phyloP scores from a whole-genome alignment of 2,113 vertebrate genomes.

The Gavia stellata region DNA sequence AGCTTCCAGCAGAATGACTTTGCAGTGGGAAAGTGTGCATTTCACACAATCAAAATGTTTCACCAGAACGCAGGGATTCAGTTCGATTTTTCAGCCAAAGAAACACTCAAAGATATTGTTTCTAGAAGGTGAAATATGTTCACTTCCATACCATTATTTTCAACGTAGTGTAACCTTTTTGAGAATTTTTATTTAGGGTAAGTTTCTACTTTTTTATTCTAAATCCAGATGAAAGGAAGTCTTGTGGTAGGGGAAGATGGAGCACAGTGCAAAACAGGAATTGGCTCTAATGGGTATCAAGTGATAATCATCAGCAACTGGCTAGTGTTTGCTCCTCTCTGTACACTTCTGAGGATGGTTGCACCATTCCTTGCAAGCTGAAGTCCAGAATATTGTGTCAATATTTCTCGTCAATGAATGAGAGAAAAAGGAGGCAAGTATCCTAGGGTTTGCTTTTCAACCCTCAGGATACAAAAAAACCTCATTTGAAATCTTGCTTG shows the following conservation, averaged over 20 bases:
- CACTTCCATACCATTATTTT: not conserved
- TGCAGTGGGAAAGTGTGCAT: not conserved
- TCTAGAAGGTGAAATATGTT: not conserved
- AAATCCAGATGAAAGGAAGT: not conserved
- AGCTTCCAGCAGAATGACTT: conserved; percentile 13
- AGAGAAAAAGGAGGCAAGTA: not conserved
- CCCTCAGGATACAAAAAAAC: not conserved
- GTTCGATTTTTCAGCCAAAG: not conserved
- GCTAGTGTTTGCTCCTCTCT: not conserved
- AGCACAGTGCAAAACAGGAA: not conserved
- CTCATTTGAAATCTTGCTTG: not conserved
- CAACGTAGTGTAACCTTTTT: not conserved
- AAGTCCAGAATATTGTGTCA: not conserved
- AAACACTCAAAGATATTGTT: not conserved
- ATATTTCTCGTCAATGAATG: not conserved
- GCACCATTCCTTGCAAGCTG: not conserved
- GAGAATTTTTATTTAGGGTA: not conserved
- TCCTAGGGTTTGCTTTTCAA: conserved; percentile 9
- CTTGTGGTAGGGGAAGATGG: not conserved
- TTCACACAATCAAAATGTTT: not conserved
- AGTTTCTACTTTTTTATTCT: not conserved
- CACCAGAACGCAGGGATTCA: not conserved
- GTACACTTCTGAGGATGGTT: not conserved
- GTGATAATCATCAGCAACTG: not conserved
- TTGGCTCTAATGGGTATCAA: not conserved